Base-by-base conservation (phyloP, 1,140 invertebrate genomes). In the Drosophila lacteicornis region DNA sequence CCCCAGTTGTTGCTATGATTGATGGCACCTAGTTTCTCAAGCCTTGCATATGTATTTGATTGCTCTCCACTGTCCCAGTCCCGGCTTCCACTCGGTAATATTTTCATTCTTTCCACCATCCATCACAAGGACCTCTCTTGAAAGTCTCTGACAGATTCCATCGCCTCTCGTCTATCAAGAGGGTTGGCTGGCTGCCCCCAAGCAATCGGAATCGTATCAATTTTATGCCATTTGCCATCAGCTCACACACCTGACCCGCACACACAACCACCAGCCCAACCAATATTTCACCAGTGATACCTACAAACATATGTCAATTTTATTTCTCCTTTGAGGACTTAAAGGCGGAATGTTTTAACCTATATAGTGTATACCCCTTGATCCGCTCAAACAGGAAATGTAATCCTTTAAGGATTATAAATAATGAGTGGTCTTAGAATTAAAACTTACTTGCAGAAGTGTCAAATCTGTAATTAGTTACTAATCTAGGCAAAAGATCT, bases 131-230 rank as follows among this genome's bases (percentile, higher is more conserved):
- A 55, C 51, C 51, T 15, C 33, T 38, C 51, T 55, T 55, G 51
- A 55, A 55, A 38, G 33, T 38, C 51, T 55, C 51, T 38, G 51
- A 38, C 51, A 55, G 51, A 38, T 55, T 55, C 33, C 51, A 55
- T 38, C 51, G 51, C 51, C 51, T 38, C 51, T 38, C 51, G 51
- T 55, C 51, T 55, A 55, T 55, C 51, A 55, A 55, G 33, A 19
- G 51, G 51, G 12, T 15, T 55, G 51, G 12, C 19, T 55, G 51
- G 12, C 19, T 55, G 51, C 53, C 53, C 53, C 53, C 4, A 56
- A 36, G 53, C 53, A 56, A 56, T 56, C 53, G 53, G 53, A 56
- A 40, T 56, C 53, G 53, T 56, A 56, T 56, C 53, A 56, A 56
- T 56, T 56, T 56, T 56, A 25, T 56, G 53, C 53, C 53, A 56